These are phyloP conservation scores for Panopea generosa DNA, from an alignment of 2,888 invertebrate genomes.

Conservation along the genomic window DNA sequence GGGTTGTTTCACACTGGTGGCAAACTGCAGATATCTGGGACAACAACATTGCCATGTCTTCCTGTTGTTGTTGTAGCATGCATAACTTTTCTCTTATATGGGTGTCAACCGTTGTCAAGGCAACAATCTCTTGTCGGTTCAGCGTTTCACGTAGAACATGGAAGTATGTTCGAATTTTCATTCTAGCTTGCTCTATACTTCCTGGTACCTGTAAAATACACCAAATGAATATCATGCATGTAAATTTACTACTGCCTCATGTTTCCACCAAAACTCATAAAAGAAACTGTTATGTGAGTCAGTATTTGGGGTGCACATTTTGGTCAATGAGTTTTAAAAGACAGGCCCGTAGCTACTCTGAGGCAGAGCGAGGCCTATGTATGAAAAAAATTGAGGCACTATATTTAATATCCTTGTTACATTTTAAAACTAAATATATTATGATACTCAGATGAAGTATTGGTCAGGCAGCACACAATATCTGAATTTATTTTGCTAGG, in stretches of 20 bases:
- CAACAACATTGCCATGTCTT: constrained; percentile 86
- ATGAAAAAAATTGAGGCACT: no score
- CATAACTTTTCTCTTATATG: constrained; percentile 87
- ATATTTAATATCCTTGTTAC: no score
- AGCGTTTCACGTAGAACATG: constrained; percentile 86
- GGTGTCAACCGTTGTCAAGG: constrained; percentile 87
- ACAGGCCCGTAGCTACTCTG: no score
- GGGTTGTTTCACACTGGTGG: constrained; percentile 87
- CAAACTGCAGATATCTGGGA: constrained; percentile 87
- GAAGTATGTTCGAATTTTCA: constrained; percentile 87
- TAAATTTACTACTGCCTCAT: background rate
- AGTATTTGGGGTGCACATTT: no score
- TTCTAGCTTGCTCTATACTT: constrained; percentile 85
- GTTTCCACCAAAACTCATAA: no score
- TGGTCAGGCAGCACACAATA: no score
- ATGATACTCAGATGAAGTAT: no score
- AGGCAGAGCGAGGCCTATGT: no score
- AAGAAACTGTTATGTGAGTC: no score
- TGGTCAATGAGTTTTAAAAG: no score
- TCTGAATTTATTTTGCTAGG: no score
- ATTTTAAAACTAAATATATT: no score
- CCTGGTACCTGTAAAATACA: constrained; percentile 82
- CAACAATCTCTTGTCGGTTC: constrained; percentile 87
- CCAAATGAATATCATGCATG: background rate
- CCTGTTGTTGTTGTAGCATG: constrained; percentile 87